These are phyloP conservation scores for Thunnus maccoyii DNA, from an alignment of 2,113 vertebrate species.

Conservation along the genomic window DNA sequence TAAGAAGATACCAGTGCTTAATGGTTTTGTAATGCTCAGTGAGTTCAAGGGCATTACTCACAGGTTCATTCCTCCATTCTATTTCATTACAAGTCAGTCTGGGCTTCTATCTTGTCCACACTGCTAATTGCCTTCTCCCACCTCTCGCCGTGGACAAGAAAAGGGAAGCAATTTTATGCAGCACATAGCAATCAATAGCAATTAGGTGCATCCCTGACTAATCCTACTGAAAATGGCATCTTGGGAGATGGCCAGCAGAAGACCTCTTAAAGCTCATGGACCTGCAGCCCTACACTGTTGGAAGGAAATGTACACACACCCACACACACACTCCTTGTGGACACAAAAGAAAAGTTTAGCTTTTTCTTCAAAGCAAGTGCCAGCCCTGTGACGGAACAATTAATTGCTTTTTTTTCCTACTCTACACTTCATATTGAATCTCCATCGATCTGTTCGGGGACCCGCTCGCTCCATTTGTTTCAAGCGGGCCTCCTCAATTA, in stretches of 20 bases:
- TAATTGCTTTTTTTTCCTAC: constrained; percentile 70
- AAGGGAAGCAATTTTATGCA: constrained; percentile 95
- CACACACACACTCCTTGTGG: constrained; percentile 8
- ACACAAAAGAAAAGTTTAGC: constrained; percentile 56
- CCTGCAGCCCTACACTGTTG: constrained; percentile 17
- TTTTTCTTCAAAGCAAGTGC: constrained; percentile 46
- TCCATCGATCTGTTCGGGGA: constrained; percentile 41
- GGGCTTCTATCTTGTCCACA: constrained; percentile 84
- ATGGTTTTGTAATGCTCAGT: constrained; percentile 56
- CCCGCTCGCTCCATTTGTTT: constrained; percentile 44
- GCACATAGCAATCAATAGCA: constrained; percentile 95
- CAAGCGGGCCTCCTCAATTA: constrained; percentile 55
- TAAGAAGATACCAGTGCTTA: constrained; percentile 20
- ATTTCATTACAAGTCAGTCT: constrained; percentile 90
- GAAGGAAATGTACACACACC: not conserved
- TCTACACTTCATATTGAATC: constrained; percentile 53
- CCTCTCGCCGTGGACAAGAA: constrained; percentile 84
- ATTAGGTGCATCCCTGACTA: constrained; percentile 94
- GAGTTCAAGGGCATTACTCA: constrained; percentile 79
- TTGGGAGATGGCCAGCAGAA: constrained; percentile 82
- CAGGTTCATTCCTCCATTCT: constrained; percentile 81
- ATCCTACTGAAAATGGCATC: constrained; percentile 91
- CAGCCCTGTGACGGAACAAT: constrained; percentile 62
- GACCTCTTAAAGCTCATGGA: constrained; percentile 61
- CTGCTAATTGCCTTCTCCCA: constrained; percentile 92